These are phyloP conservation scores for Lasioglossum zephyrum DNA, from an alignment of 2,888 invertebrate species.

Conservation along the genomic window DNA sequence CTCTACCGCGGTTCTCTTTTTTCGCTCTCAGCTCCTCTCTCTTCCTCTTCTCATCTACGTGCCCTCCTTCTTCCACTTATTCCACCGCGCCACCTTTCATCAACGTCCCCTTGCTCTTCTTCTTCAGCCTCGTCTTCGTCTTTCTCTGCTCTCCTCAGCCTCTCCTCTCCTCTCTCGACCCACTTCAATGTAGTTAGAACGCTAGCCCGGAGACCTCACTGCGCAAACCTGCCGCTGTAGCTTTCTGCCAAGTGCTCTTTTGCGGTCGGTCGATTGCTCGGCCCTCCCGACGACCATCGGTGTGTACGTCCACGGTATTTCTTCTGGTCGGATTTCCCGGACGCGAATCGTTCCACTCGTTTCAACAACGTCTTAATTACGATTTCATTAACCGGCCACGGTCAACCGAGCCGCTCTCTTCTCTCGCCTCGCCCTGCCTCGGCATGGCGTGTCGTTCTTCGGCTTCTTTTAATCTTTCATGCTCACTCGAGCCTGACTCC, in stretches of 20 bases:
- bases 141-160: slow-evolving; percentile 3
- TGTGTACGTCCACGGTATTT: slow-evolving; percentile 10
- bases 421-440: not conserved
- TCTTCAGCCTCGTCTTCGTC: slow-evolving; percentile 28
- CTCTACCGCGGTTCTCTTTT: slow-evolving; percentile 33
- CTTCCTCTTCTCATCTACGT: not conserved
- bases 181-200: slow-evolving; percentile 2
- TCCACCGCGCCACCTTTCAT: not conserved
- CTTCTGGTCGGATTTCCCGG: slow-evolving; percentile 7
- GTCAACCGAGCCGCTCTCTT: slow-evolving; percentile 22
- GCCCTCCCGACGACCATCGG: slow-evolving; percentile 24
- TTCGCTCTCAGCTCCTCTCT: not conserved
- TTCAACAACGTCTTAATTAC: slow-evolving; percentile 70
- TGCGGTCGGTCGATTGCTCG: slow-evolving; percentile 51
- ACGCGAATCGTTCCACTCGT: slow-evolving; percentile 34
- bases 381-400: slow-evolving; percentile 54
- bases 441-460: not conserved
- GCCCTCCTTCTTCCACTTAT: not conserved
- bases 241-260: slow-evolving; percentile 44
- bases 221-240: slow-evolving; percentile 34
- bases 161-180: slow-evolving; percentile 23
- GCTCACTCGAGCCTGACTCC: slow-evolving; percentile 7
- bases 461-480: not conserved
- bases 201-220: not conserved
- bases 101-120: not conserved